A percentile compares a stretch with the other conserved stretches of the same genome.
These are phyloP conservation scores for Meriones psammophilus DNA, from an alignment of 2,797 vertebrate species.

Conservation along the genomic window DNA sequence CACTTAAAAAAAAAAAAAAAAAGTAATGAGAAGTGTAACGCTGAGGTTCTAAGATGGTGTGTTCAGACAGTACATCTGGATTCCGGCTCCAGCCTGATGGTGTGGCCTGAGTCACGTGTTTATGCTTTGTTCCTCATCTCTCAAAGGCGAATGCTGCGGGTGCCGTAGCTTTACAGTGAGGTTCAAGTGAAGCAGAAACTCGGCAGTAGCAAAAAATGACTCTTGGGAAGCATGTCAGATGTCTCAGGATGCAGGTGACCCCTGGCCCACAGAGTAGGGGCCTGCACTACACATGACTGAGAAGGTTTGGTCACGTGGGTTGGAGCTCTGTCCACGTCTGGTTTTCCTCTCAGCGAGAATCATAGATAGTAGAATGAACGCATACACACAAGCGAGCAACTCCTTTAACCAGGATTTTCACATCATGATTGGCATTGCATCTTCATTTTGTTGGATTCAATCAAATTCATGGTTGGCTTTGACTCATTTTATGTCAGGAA, in stretches of 20 bases:
- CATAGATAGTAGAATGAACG: neutral
- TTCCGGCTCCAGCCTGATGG: neutral
- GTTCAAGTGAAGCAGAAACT: neutral
- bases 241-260: neutral
- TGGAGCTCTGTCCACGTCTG: neutral
- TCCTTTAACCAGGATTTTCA: neutral
- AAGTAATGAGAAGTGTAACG: neutral
- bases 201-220: neutral
- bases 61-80: neutral
- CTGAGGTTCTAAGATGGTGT: neutral
- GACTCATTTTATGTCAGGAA: neutral
- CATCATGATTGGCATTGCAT: neutral
- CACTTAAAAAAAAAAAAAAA: neutral
- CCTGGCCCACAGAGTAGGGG: neutral
- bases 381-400: neutral
- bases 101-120: neutral
- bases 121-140: neutral
- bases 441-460: neutral
- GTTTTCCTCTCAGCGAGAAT: neutral
- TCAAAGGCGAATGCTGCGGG: neutral
- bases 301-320: neutral
- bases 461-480: neutral
- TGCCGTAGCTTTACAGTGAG: neutral
- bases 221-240: neutral
- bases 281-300: neutral